phyloP scores from a whole-genome alignment of 2,888 invertebrate genomes.

The Drosophila yooni region DNA sequence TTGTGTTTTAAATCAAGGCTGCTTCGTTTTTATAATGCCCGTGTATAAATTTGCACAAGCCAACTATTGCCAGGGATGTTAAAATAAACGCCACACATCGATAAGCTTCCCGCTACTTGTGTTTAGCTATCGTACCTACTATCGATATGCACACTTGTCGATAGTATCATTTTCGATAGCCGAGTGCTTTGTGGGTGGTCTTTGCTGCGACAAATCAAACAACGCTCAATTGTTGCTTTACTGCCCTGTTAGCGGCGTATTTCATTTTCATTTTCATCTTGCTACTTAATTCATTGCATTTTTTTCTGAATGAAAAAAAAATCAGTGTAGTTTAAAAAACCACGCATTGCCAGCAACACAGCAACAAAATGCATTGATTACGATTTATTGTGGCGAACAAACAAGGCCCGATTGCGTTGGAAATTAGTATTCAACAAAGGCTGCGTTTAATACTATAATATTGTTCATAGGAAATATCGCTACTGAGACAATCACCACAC shows the following conservation, averaged over 20 bases:
- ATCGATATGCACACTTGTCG: conserved; percentile 23
- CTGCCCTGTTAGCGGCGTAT: conserved; percentile 31
- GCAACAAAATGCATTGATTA: conserved; percentile 51
- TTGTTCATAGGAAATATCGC: conserved; percentile 27
- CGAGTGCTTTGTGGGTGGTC: conserved; percentile 60
- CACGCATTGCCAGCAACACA: conserved; percentile 1
- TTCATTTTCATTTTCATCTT: conserved; percentile 56
- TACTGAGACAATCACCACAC: conserved; percentile 26
- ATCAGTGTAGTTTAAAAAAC: not conserved
- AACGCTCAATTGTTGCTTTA: conserved; percentile 58
- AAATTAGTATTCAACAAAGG: conserved; percentile 70
- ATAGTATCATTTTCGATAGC: conserved; percentile 17
- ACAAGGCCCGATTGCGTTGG: conserved; percentile 47
- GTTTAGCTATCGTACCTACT: not conserved
- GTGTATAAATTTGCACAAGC: conserved; percentile 65
- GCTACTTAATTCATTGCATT: conserved; percentile 16
- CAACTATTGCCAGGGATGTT: conserved; percentile 63
- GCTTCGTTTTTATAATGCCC: conserved; percentile 54
- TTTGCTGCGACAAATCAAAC: conserved; percentile 43
- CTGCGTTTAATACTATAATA: conserved; percentile 51
- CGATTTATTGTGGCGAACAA: conserved; percentile 33
- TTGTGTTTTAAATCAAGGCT: conserved; percentile 59
- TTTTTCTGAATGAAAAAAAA: conserved; percentile 50
- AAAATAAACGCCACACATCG: conserved; percentile 58
- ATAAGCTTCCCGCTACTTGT: conserved; percentile 32